Conservation (phyloP, 2,888 invertebrate genomes). For the Acronicta psi region DNA sequence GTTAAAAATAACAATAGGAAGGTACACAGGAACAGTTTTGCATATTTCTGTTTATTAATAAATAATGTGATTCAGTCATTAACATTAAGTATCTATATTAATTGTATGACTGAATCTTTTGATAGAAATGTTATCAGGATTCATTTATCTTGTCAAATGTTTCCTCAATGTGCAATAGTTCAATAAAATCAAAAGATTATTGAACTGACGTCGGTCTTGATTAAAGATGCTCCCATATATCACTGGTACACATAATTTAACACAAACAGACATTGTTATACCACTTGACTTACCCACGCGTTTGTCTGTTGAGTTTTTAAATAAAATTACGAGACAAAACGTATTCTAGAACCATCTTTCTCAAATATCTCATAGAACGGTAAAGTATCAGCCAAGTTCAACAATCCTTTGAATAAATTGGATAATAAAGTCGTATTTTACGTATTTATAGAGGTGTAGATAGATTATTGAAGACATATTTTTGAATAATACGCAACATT, state of each 20-base stretch:
- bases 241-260: slow-evolving; percentile 23
- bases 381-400: slow-evolving; percentile 36
- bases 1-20: too few species aligned
- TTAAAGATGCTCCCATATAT: slow-evolving; percentile 21
- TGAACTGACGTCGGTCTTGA: slow-evolving; percentile 31
- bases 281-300: slow-evolving; percentile 24
- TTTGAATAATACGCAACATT: slow-evolving; percentile 48
- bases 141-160: slow-evolving; percentile 14
- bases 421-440: not conserved
- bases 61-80: not conserved
- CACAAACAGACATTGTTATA: slow-evolving; percentile 15
- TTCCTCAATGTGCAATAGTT: slow-evolving; percentile 5
- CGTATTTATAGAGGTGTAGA: slow-evolving; percentile 3
- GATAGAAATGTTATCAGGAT: not conserved
- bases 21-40: too few species aligned
- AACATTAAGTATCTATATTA: not conserved
- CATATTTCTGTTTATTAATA: not conserved
- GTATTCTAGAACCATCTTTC: slow-evolving; percentile 21
- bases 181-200: slow-evolving; percentile 33
- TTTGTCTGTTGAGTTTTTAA: slow-evolving; percentile 6
- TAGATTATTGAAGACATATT: slow-evolving; percentile 22
- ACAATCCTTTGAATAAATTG: slow-evolving; percentile 16
- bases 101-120: not conserved
- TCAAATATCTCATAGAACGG: not conserved
- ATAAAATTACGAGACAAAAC: slow-evolving; percentile 14